Percentiles rank a stretch among this genome's conserved stretches.
These are phyloP conservation scores for Falco peregrinus DNA, from an alignment of 2,797 vertebrate genomes.

Conservation along the genomic window DNA sequence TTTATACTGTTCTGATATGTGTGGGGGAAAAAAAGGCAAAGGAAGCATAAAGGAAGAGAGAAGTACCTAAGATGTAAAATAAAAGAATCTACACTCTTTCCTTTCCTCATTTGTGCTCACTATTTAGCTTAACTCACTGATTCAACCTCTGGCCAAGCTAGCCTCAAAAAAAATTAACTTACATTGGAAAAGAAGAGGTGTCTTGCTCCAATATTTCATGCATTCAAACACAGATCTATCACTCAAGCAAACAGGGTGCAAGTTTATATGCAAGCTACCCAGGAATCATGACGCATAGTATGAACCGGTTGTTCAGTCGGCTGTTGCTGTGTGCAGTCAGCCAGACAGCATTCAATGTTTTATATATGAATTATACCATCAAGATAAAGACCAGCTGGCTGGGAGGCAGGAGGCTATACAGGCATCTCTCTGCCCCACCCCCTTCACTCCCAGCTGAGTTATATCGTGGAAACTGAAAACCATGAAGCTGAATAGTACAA, in stretches of 20 bases:
- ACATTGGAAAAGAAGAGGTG: conserved; percentile 5
- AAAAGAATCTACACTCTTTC: neutral
- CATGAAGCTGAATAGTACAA: rapidly evolving
- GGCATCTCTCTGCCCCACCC: neutral
- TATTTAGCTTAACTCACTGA: neutral
- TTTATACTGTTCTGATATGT: neutral
- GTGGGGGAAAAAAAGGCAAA: neutral
- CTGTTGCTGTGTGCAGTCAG: conserved; percentile 23
- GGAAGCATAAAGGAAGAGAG: neutral
- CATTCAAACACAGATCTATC: conserved; percentile 9
- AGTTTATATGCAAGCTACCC: conserved; percentile 22
- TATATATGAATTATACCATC: neutral
- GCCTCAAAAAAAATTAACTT: neutral
- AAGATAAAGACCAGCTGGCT: neutral
- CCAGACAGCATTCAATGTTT: neutral
- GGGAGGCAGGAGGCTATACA: neutral
- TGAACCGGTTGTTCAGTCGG: conserved; percentile 67
- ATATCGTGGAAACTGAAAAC: neutral
- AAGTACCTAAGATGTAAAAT: neutral
- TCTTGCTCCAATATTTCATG: neutral
- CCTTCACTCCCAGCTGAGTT: neutral
- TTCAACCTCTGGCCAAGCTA: neutral
- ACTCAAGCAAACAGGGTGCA: conserved; percentile 29
- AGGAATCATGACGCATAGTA: conserved; percentile 37
- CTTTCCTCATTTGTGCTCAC: neutral